Percentiles rank a stretch among this genome's conserved stretches.
Evolutionary conservation across 2,888 invertebrate species (phyloP).

Genomic region (Bibio marci): DNA sequence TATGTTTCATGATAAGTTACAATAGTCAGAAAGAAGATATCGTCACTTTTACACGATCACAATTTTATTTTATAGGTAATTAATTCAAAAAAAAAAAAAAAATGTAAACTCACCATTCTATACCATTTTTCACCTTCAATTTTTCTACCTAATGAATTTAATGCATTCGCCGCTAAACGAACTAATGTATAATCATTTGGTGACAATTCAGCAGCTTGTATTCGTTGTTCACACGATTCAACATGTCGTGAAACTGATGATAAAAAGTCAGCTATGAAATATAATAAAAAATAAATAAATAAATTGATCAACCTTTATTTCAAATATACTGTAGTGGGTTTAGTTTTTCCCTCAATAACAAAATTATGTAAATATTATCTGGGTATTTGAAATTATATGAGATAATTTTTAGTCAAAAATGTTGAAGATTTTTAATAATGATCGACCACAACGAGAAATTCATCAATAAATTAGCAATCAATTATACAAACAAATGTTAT

Average conservation of each 20-base stretch:
- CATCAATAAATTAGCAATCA: no score
- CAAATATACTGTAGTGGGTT: no score
- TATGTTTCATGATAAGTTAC: no score
- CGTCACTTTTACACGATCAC: no score
- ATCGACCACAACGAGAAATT: no score
- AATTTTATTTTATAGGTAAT: no score
- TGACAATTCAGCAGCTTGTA: constrained; percentile 59
- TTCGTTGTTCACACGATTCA: constrained; percentile 68
- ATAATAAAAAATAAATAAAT: constrained; percentile 2
- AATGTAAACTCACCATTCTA: constrained; percentile 39
- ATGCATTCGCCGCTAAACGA: constrained; percentile 75
- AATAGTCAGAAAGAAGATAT: no score
- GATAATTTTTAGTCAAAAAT: no score
- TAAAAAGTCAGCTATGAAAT: constrained; percentile 65
- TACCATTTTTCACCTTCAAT: constrained; percentile 78
- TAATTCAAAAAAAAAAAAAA: neutral
- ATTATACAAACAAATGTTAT: neutral
- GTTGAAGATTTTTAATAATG: no score
- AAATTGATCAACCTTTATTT: neutral
- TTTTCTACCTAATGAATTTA: constrained; percentile 65
- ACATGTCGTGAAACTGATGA: constrained; percentile 58
- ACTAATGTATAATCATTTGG: constrained; percentile 68
- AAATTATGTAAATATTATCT: no score
- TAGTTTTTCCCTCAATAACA: no score
- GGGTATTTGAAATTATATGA: no score